These are phyloP conservation scores for Sparidentex hasta DNA, from an alignment of 2,797 vertebrate species.

Conservation along the genomic window DNA sequence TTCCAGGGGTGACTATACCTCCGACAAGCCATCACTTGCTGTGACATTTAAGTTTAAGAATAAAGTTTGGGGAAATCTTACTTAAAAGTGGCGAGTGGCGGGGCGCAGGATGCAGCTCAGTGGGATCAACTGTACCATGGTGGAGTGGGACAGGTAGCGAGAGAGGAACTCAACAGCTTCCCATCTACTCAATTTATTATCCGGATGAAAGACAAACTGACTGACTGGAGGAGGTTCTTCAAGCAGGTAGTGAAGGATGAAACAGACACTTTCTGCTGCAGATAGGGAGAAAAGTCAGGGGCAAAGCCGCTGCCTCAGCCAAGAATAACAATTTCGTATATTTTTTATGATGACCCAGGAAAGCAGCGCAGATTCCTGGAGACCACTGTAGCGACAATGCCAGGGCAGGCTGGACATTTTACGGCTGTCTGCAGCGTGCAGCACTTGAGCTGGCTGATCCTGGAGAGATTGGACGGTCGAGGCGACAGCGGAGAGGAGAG, in stretches of 20 bases:
- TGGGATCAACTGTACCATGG: slow-evolving; percentile 33
- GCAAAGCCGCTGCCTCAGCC: slow-evolving; percentile 39
- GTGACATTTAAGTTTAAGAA: neutral
- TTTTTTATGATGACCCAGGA: slow-evolving; percentile 55
- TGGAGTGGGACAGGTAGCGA: slow-evolving; percentile 19
- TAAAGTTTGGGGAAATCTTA: slow-evolving; percentile 12
- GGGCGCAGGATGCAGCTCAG: neutral
- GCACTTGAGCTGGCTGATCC: slow-evolving; percentile 43
- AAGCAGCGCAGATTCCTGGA: slow-evolving; percentile 48
- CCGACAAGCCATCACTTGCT: neutral
- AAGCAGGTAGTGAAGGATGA: slow-evolving; percentile 48
- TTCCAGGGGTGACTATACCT: neutral
- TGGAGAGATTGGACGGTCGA: slow-evolving; percentile 34
- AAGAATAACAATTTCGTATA: slow-evolving; percentile 54
- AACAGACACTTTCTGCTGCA: slow-evolving; percentile 52
- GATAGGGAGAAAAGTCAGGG: slow-evolving; percentile 24
- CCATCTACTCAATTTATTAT: slow-evolving; percentile 53
- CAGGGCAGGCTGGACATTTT: slow-evolving; percentile 43
- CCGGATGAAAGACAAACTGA: slow-evolving; percentile 56
- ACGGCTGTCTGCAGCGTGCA: slow-evolving; percentile 51
- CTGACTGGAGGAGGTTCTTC: slow-evolving; percentile 53
- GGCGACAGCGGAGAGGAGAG: slow-evolving; percentile 39
- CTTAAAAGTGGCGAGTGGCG: slow-evolving; percentile 12
- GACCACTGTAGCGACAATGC: slow-evolving; percentile 43
- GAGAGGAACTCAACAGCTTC: slow-evolving; percentile 30